A percentile compares a stretch with the other conserved stretches of the same genome.
Evolutionary conservation across 2,888 invertebrate genomes (phyloP).

Genomic region (Clusia tigrina): DNA sequence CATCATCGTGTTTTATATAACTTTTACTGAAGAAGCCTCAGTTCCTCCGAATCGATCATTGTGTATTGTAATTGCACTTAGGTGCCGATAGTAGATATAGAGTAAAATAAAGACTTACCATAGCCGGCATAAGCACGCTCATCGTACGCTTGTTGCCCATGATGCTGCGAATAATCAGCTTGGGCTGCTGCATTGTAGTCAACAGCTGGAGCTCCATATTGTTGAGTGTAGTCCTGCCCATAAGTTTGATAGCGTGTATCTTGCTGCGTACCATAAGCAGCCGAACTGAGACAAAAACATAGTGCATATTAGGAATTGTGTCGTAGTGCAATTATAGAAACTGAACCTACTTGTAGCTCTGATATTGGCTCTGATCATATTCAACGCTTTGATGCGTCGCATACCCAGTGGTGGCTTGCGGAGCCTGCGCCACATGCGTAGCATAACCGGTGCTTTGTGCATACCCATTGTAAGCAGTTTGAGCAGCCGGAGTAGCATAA

Average conservation of each 20-base stretch:
- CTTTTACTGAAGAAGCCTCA: no score
- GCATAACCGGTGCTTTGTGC: slow-evolving; percentile 59
- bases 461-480: slow-evolving; percentile 61
- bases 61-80: no score
- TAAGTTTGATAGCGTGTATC: slow-evolving; percentile 63
- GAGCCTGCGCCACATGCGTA: slow-evolving; percentile 46
- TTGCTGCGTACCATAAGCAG: slow-evolving; percentile 57
- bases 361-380: slow-evolving; percentile 64
- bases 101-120: slow-evolving; percentile 52
- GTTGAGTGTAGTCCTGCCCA: slow-evolving; percentile 63
- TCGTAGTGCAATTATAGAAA: no score
- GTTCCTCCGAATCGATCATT: no score
- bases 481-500: slow-evolving; percentile 54
- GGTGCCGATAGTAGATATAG: no score
- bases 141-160: slow-evolving; percentile 57
- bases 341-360: slow-evolving; percentile 57
- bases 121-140: slow-evolving; percentile 63
- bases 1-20: no score
- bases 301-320: no score
- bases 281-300: slow-evolving; percentile 43
- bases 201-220: slow-evolving; percentile 62
- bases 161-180: slow-evolving; percentile 61
- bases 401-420: slow-evolving; percentile 57
- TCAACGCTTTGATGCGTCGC: slow-evolving; percentile 55
- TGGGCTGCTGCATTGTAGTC: slow-evolving; percentile 62